phyloP scores from a whole-genome alignment of 2,113 vertebrate genomes.

The Notechis scutatus region DNA sequence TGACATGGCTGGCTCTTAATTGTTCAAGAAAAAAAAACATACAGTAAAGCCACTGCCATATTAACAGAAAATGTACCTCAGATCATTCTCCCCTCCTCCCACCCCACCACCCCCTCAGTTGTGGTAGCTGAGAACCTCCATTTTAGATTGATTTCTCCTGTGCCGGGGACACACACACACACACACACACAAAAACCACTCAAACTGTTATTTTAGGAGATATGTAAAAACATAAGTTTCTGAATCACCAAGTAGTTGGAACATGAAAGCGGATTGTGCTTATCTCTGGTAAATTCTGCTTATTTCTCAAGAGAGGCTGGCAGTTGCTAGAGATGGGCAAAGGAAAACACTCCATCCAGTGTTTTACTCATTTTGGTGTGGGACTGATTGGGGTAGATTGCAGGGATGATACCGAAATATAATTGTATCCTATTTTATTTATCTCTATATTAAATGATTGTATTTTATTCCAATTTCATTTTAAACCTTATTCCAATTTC shows the following conservation, averaged over 20 bases:
- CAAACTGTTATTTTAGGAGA: neutral
- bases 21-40: neutral
- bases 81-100: neutral
- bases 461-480: no score
- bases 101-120: neutral
- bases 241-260: neutral
- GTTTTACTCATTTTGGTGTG: neutral
- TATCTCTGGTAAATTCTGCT: neutral
- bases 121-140: neutral
- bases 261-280: neutral
- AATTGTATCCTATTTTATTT: no score
- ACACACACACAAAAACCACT: neutral
- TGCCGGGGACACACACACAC: no score
- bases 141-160: neutral
- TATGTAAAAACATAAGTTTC: neutral
- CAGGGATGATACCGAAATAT: no score
- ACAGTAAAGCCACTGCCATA: neutral
- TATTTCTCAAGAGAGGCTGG: neutral
- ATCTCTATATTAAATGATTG: no score
- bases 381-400: no score
- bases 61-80: neutral
- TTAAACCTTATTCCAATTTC: no score
- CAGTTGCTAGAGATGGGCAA: neutral
- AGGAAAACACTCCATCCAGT: neutral
- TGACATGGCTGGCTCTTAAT: neutral